phyloP scores from a whole-genome alignment of 2,797 vertebrate species.

The Chelonia mydas region DNA sequence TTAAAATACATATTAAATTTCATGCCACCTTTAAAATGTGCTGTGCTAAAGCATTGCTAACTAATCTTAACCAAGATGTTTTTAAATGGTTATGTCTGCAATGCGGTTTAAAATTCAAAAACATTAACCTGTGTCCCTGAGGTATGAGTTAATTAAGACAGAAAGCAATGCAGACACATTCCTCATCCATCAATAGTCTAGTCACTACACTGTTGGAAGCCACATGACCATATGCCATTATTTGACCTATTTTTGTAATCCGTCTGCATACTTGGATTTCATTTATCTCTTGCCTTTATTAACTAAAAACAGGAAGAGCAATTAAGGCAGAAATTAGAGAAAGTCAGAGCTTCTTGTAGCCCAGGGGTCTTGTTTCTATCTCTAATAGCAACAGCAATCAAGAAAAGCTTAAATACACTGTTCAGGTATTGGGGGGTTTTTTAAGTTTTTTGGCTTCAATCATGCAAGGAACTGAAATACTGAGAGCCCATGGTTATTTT shows the following conservation, averaged over 20 bases:
- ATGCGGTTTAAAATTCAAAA: not conserved
- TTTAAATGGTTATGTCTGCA: not conserved
- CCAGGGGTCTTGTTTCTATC: not conserved
- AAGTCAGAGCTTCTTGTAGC: not conserved
- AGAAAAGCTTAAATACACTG: not conserved
- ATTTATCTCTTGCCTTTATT: slow-evolving; percentile 25
- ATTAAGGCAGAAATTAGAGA: slow-evolving; percentile 30
- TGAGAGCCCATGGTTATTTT: not conserved
- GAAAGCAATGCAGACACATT: not conserved
- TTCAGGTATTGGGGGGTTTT: not conserved
- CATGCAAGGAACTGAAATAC: not conserved
- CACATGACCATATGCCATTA: not conserved
- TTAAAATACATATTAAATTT: not conserved
- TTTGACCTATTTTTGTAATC: slow-evolving; percentile 20
- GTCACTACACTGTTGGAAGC: not conserved
- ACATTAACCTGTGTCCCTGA: not conserved
- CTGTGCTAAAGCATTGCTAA: not conserved
- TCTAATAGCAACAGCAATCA: not conserved
- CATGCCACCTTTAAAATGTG: not conserved
- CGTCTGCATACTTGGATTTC: slow-evolving; percentile 19
- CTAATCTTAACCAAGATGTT: not conserved
- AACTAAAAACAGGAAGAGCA: slow-evolving; percentile 15
- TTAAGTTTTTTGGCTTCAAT: not conserved
- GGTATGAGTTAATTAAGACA: slow-evolving; percentile 33
- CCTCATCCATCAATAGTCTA: slow-evolving; percentile 28